Base-by-base conservation (phyloP, 2,113 vertebrate genomes). In the Nerophis ophidion region DNA sequence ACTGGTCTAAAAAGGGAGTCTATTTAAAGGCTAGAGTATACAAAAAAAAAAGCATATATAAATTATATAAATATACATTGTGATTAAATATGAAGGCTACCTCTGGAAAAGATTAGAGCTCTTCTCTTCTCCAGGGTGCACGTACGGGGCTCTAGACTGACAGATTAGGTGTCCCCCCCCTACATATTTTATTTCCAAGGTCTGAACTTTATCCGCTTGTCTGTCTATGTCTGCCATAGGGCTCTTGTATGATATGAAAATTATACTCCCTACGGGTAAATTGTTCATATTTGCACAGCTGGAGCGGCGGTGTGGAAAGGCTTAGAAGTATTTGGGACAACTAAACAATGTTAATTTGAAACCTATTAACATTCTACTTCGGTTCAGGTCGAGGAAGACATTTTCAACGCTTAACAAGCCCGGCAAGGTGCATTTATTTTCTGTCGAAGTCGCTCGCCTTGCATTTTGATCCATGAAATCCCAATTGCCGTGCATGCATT, bases 311-410 rank as follows among this genome's bases (percentile, higher is more conserved):
- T 13, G 14, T 72, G 64, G 60, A 82, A 61, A 71, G 61, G 72
- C 62, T 66, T 61, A 33, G 57, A 80, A 44, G 55, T 71, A 75
- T 78, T 88, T 81, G 53, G 53, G 70, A 89, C 82, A 84, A 72
- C 74, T 65, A 81, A 86, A 81, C 82, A 81, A 79, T 70, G 76
- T 80, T 87, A 72, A 88, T 87, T 89, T 82, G 75, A 83, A 82
- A 78, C 63, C 75, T 77, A 77, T 87, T 84, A 82, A 77, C 70
- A 68, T 83, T 85, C 64, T 73, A 3, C 77, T 73, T 65, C 33
- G 60, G 75, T 81, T 83, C 56, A 0, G 59, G 58, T 79, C 72
- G 68, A 75, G 72, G 66, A 68, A 79, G 72, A 81, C 74, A 61
- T 80, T 80, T 80, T 75, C 48, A 54, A 66, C 38, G 6, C 63